Evolutionary conservation across 2,797 vertebrate genomes (phyloP), one percentile per base, ranked within the genome.

Genomic region (Lagocephalus sceleratus): DNA sequence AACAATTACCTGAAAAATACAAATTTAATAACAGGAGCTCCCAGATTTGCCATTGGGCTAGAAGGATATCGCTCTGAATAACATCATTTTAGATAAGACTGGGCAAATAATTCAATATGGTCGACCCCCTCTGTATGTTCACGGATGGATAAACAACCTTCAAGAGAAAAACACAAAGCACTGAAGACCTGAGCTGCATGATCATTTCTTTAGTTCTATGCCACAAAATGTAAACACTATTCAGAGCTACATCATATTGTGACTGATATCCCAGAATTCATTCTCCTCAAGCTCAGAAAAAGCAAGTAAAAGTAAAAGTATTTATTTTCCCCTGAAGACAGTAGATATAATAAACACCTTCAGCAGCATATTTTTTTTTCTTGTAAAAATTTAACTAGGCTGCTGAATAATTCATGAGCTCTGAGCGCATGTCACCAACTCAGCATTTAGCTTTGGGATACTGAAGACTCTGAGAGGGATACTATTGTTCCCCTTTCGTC

Each of bases 331-430:
- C 83, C 64, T 35, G 65, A 79, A 83, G 85, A 84, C 81, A 81
- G 74, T 77, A 70, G 80, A 83, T 87, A 79, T 80, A 87, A 88
- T 89, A 84, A 87, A 87, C 86, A 85, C 81, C 75, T 69, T 70
- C 61, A 73, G 73, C 49, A 59, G 56, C 76, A 79, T 69, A 71
- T 78, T 23, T 16, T 23, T 47, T 47, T 47, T 47, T 48, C 19
- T 72, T 71, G n/a, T 41, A 68, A 83, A 78, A 78, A 81, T 66
- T 57, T 82, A 88, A 84, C 68, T 84, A 85, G 83, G 82, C 81
- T 84, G 44, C 32, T 89, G 77, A 85, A 89, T 87, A 79, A 87
- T 86, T 83, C 74, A 88, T 72, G 61, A 68, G 63, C 48, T 70
- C 47, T 17, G 59, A 71, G 76, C 57, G 67, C 74, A 75, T 83